phyloP scores from a whole-genome alignment of 2,888 invertebrate species.

The Pammene aurita region DNA sequence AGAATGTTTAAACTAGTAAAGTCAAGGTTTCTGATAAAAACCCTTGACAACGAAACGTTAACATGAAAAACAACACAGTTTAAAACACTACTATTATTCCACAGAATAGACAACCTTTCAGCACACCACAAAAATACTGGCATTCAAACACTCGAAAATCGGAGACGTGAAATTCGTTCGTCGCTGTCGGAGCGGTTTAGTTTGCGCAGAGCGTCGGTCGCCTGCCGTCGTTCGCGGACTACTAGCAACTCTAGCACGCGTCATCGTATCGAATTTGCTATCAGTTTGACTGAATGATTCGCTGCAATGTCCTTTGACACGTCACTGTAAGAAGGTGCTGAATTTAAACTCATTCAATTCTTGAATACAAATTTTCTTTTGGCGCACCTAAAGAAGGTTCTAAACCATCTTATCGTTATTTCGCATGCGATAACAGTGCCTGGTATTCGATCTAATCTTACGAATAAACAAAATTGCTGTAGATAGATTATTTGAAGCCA shows the following conservation, averaged over 20 bases:
- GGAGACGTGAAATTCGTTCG: slow-evolving; percentile 51
- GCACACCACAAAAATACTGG: slow-evolving; percentile 54
- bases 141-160: slow-evolving; percentile 64
- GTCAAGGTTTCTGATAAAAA: slow-evolving; percentile 39
- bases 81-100: slow-evolving; percentile 15
- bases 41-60: slow-evolving; percentile 20
- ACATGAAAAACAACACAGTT: background rate
- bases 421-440: slow-evolving; percentile 19
- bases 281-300: slow-evolving; percentile 34
- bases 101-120: slow-evolving; percentile 53
- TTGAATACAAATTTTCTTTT: background rate
- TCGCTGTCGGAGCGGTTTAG: slow-evolving; percentile 46
- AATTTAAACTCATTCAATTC: background rate
- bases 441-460: slow-evolving; percentile 39
- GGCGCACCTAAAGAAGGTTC: background rate
- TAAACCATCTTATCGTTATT: slow-evolving; percentile 34
- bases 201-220: slow-evolving; percentile 66
- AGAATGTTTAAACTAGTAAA: background rate
- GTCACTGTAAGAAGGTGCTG: slow-evolving; percentile 30
- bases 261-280: slow-evolving; percentile 62
- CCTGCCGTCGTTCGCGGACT: slow-evolving; percentile 68
- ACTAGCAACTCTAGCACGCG: slow-evolving; percentile 60
- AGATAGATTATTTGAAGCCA: slow-evolving; percentile 9
- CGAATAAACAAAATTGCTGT: background rate
- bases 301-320: slow-evolving; percentile 47